Base-by-base conservation (phyloP, 2,113 vertebrate genomes). In the Psophia crepitans region DNA sequence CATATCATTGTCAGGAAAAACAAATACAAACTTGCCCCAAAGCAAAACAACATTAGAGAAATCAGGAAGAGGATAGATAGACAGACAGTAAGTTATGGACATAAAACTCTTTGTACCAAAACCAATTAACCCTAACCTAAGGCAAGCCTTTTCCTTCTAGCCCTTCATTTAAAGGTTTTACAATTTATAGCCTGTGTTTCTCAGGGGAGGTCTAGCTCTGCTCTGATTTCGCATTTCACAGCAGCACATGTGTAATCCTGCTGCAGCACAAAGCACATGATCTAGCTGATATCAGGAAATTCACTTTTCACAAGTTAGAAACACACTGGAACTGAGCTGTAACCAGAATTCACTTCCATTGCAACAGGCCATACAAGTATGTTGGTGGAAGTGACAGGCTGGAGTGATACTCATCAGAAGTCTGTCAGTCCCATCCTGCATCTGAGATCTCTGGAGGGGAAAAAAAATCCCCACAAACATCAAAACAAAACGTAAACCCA, bases 81-180 rank as follows among this genome's bases (percentile, higher is more conserved):
- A 97, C 97, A 98, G 97, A 98, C 97, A 98, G 98, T 98, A 97
- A 97, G 98, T 98, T 98, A 97, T 94, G 97, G 97, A 97, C 96
- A 97, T 97, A 97, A 98, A 98, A 97, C 96, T 97, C 97, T 98
- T 97, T 98, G 97, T 98, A 97, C 95, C 94, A 85, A 96, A 97
- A 96, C 97, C 94, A 98, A 97, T 97, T 98, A 98, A 98, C 95
- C 97, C 95, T 96, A 95, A 97, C 96, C 97, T 96, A 96, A 96
- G 96, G 97, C 97, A 96, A 92, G 68, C 87, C 77, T 87, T 95
- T 93, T 97, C 79, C 96, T 97, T 84, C 87, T 51, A 96, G 97
- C 87, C 88, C 84, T 97, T 98, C 97, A 96, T 97, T 98, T 97
- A 97, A 98, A 97, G 87, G 90, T 98, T 98, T 98, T 89, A 98